Base-by-base conservation (phyloP, 2,113 vertebrate species). In the Rhegmatorhina hoffmannsi region DNA sequence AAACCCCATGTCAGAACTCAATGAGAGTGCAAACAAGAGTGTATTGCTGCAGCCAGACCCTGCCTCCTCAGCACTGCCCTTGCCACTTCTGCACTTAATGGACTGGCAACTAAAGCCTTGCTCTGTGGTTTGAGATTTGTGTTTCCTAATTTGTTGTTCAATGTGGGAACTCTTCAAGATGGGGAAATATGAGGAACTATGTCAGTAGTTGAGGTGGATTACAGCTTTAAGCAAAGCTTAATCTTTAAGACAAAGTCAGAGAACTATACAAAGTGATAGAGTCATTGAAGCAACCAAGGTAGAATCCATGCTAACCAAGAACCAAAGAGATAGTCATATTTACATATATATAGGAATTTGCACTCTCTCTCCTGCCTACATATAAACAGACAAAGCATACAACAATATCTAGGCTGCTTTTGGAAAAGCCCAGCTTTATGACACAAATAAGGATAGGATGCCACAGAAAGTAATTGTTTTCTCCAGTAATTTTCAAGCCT, bases 81-180 rank as follows among this genome's bases (percentile, higher is more conserved):
- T 3, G 1, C 13, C 31, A 60, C 28, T 81, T 74, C 47, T 38
- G 50, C 34, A 29, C 33, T 34, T 33, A 19, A 9, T 3, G 19
- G 40, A 25, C 20, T 13, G 16, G 33, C 17, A 44, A 11, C 31
- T 26, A 53, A 6, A 78, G 43, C 69, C 34, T 69, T 55, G 50
- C 26, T 67, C 49, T 1, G 2, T 19, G 18, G 33, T 36, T 87
- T 4, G 0, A 87, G 34, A 53, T 21, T 75, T 1, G 0, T 24
- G 10, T 68, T 70, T 72, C 69, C n/a, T 60, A 9, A 63, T 31
- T 26, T 52, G 29, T 64, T 89, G 25, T 12, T 10, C 0, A 77
- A 44, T 29, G 15, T 11, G 40, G 59, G 58, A 87, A 95, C 31
- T 44, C 36, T 55, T 87, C 34, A 40, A 31, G 9, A 64, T 6